Conservation (phyloP, 2,888 invertebrate genomes). For the Cataglyphis rosenhaueri region DNA sequence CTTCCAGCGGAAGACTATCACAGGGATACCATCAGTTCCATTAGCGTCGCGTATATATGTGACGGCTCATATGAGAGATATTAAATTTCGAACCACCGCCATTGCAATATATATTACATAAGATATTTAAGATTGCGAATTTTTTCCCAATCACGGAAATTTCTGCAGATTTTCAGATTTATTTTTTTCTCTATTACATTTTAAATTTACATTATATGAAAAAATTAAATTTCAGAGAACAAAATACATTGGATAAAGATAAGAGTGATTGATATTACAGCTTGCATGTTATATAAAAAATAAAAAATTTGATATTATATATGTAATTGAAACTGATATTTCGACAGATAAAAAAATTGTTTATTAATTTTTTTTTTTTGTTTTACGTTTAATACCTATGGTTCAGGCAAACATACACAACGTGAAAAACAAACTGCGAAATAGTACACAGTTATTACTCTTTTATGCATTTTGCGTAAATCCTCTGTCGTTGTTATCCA, state of each 20-base stretch:
- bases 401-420: neutral
- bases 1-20: neutral
- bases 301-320: neutral
- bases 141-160: neutral
- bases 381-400: neutral
- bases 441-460: neutral
- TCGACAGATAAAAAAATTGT: neutral
- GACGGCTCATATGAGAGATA: neutral
- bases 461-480: neutral
- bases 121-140: neutral
- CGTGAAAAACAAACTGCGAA: neutral
- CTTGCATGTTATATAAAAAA: slow-evolving; percentile 1
- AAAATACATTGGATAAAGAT: neutral
- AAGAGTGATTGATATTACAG: neutral
- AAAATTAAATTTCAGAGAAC: neutral
- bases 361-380: neutral
- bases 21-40: neutral
- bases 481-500: slow-evolving; percentile 45
- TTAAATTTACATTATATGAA: neutral
- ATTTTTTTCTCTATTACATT: too few relatives aligned
- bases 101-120: neutral
- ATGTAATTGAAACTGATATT: neutral
- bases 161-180: neutral
- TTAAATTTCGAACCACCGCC: neutral
- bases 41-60: neutral